Percentiles rank a stretch among this genome's conserved stretches.
These are phyloP conservation scores for Monodelphis domestica DNA, from an alignment of 2,797 vertebrate genomes.

Conservation along the genomic window DNA sequence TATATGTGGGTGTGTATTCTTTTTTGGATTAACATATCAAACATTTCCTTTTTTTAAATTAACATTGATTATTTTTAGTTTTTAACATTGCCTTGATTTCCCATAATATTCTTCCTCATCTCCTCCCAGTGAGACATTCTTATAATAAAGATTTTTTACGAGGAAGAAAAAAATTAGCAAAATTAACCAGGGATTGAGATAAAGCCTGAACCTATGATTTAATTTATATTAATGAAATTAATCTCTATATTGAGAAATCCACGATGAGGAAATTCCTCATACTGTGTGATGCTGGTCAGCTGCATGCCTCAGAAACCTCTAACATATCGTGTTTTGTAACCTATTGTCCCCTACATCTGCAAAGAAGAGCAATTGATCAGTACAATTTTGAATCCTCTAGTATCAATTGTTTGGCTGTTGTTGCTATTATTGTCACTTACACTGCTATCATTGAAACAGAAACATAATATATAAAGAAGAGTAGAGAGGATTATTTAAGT, in stretches of 20 bases:
- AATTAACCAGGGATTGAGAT: not conserved
- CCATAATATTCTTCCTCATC: not conserved
- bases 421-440: not conserved
- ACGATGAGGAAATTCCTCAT: too few species aligned
- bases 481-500: not conserved
- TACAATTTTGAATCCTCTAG: not conserved
- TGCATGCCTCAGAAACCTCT: not conserved
- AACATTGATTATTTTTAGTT: not conserved
- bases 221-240: too few species aligned
- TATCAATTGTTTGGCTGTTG: not conserved
- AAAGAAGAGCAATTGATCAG: not conserved
- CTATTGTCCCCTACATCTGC: not conserved
- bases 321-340: not conserved
- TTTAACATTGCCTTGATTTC: not conserved
- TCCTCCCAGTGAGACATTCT: not conserved
- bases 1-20: not conserved
- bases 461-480: not conserved
- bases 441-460: not conserved
- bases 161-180: not conserved
- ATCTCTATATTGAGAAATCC: not conserved
- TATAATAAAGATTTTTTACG: not conserved
- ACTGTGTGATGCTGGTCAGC: not conserved
- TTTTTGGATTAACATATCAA: not conserved
- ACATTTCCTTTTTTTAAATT: not conserved
- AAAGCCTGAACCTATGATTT: not conserved